Evolutionary conservation across 2,113 vertebrate genomes (phyloP).

Genomic region (Plecotus auritus): DNA sequence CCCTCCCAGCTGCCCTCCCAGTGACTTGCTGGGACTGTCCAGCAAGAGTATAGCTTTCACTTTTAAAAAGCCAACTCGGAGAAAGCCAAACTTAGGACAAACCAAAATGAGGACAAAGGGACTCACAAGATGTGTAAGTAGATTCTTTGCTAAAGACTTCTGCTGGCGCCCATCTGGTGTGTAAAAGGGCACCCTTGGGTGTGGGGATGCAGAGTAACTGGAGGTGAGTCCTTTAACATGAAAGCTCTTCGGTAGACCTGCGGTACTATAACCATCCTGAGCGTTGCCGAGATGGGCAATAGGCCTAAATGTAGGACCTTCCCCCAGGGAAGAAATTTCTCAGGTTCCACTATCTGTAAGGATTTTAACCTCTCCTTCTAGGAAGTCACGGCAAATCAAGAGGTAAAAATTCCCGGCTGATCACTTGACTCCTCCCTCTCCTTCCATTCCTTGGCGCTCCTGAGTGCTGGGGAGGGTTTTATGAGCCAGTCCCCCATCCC

Average conservation of each 20-base stretch:
- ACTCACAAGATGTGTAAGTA: not conserved
- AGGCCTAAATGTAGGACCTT: not conserved
- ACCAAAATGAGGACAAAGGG: slow-evolving; percentile 38
- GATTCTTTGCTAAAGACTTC: not conserved
- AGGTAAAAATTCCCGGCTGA: not conserved
- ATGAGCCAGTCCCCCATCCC: not conserved
- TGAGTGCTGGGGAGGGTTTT: not conserved
- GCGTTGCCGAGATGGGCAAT: not conserved
- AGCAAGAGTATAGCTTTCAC: not conserved
- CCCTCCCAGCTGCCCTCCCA: not conserved
- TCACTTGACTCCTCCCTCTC: not conserved
- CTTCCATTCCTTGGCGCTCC: not conserved
- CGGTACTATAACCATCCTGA: not conserved
- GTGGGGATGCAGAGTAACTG: not conserved
- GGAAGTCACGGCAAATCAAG: not conserved
- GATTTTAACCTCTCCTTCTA: not conserved
- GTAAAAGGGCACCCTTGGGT: not conserved
- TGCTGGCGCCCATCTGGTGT: not conserved
- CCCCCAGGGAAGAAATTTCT: not conserved
- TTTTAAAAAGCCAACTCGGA: not conserved
- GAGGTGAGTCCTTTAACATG: not conserved
- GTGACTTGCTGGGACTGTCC: not conserved
- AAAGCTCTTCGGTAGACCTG: not conserved
- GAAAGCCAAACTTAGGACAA: slow-evolving; percentile 24
- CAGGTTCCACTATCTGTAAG: not conserved